Evolutionary conservation across 2,113 vertebrate genomes (phyloP), one percentile per base, ranked within the genome.

Genomic region (Sylvilagus bachmani): DNA sequence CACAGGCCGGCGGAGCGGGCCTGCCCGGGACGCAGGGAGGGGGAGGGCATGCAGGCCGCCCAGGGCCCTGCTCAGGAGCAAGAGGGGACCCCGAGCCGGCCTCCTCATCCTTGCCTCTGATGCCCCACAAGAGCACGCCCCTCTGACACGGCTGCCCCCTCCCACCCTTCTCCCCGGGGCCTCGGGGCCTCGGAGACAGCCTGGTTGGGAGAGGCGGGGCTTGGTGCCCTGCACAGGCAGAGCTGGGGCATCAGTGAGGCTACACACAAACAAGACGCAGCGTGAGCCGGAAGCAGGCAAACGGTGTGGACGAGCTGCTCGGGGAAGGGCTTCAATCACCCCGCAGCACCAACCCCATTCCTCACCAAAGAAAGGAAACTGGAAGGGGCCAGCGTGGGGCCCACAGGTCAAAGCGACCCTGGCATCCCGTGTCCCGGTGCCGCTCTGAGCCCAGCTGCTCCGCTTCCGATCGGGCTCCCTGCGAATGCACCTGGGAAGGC

Each of bases 1-100:
- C 92, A 96, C 96, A 96, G 96, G 91, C 95, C 96, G 33, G 94
- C 96, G 78, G 73, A 97, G 67, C 27, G 31, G 96, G 27, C 86
- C 94, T 29, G 16, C 94, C 80, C 36, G 93, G 31, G 55, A 49
- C 82, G 38, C 29, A 21, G 0, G 27, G 62, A 55, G 31, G 69
- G 79, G 33, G 81, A 92, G 79, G 38, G 31, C n/a, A 33, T 90
- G 75, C 80, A 38, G 21, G 80, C n/a, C 0, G 19, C 80, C 61
- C 24, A 55, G 67, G 66, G 29, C 31, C 78, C 61, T 29, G 53
- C 86, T 55, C 51, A 10, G 55, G 19, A 33, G 12, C 70, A 12
- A 38, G 38, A 70, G 7, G 74, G 80, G 31, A 11, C 53, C 31
- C 69, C 2, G 73, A 62, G 19, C 13, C 8, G 4, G 67, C 5